A percentile compares a stretch with the other conserved stretches of the same genome.
phyloP scores from a whole-genome alignment of 2,113 vertebrate species.

The Taurulus bubalis region DNA sequence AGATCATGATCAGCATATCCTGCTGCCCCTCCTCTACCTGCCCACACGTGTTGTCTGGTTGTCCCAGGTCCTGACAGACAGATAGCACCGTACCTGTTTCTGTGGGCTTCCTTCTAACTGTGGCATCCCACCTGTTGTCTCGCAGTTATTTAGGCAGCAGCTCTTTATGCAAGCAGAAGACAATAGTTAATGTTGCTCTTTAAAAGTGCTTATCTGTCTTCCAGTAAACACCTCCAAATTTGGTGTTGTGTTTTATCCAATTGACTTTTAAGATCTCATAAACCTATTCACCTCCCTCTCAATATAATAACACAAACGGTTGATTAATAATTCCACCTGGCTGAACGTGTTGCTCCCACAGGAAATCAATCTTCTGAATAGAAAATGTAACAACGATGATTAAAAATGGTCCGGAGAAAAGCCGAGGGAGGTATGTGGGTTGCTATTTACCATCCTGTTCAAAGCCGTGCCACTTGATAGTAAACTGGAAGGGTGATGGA shows the following conservation, averaged over 20 bases:
- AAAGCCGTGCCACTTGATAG: conserved; percentile 19
- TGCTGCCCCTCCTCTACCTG: not conserved
- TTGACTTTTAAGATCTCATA: not conserved
- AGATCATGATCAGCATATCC: not conserved
- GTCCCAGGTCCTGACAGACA: conserved; percentile 7
- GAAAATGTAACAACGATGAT: conserved; percentile 11
- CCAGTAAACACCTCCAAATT: not conserved
- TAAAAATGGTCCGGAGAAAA: conserved; percentile 5
- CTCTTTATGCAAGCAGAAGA: not conserved
- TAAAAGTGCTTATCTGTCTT: not conserved
- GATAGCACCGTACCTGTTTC: conserved; percentile 13
- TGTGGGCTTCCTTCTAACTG: conserved; percentile 20
- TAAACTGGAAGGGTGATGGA: not conserved
- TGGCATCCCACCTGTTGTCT: conserved; percentile 9
- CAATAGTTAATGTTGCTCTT: not conserved
- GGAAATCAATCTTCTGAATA: conserved; percentile 55
- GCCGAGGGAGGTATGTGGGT: not conserved
- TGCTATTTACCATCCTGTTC: conserved; percentile 29
- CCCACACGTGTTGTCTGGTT: not conserved
- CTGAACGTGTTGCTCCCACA: conserved; percentile 12
- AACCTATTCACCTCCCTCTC: not conserved
- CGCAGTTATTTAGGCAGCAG: not conserved
- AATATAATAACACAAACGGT: not conserved
- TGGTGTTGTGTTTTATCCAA: not conserved
- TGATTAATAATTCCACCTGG: conserved; percentile 36